Evolutionary conservation across 2,888 invertebrate species (phyloP), one percentile per base, ranked within the genome.

Genomic region (Choreutis nemorana): DNA sequence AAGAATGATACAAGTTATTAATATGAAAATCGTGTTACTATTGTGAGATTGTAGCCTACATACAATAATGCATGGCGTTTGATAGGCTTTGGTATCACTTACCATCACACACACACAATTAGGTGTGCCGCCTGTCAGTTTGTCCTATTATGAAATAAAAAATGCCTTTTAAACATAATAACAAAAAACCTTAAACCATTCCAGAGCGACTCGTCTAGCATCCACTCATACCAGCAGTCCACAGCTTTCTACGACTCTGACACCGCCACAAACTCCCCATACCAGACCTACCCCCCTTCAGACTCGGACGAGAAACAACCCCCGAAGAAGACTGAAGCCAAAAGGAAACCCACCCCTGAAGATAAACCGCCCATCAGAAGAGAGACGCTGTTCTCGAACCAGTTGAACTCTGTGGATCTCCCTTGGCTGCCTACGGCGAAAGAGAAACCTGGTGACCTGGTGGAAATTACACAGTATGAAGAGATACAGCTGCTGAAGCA

Each of bases 401-500:
- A 60, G 34, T 40, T 53, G 1, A 75, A 75, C 34, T 68, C 71
- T 0, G 39, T 55, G 1, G 62, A 57, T 6, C 34, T 55, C 31
- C 80, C 80, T 0, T 80, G 80, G 80, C 35, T 60, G 1, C 55
- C 58, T 1, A 38, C 46, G 1, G 28, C 39, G 1, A 45, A 44
- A 0, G 30, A 22, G 14, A 52, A 49, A 12, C 34, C 45, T 0
- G 42, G 40, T 3, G 50, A 56, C 14, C 20, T 73, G 3, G 61
- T 71, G 1, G 55, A 58, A 11, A 51, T 73, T 48, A 58, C 60
- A 0, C 68, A 64, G 29, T 80, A 80, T 38, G 70, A 73, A 26
- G 79, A 80, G 41, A 48, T 79, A 8, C 78, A 80, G 39, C 44
- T 77, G 14, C 35, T 80, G 40, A 79, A 78, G 40, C 60, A 58